A percentile compares a stretch with the other conserved stretches of the same genome.
Evolutionary conservation across 2,113 vertebrate genomes (phyloP).

Genomic region (Cisticola juncidis): DNA sequence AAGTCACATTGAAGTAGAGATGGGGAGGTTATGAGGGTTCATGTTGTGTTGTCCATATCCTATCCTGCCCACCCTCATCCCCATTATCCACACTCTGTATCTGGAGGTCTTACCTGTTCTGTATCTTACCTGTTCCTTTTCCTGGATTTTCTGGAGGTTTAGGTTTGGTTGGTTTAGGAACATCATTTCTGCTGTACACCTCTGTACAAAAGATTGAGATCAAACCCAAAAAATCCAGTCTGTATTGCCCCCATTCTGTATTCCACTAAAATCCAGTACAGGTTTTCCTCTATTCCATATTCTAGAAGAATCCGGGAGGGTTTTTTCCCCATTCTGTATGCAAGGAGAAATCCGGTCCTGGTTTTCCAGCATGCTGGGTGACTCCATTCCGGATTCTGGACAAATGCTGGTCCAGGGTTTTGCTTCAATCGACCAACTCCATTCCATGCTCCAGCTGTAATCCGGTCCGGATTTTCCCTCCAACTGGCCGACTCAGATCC

Average conservation of each 20-base stretch:
- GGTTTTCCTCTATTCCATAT: not conserved
- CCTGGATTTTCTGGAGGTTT: not conserved
- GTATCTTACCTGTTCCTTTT: not conserved
- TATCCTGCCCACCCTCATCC: not conserved
- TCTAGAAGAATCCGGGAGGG: too few species aligned
- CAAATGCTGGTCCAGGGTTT: too few species aligned
- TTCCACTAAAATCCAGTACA: not conserved
- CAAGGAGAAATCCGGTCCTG: too few species aligned
- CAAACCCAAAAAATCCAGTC: not conserved
- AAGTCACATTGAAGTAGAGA: not conserved
- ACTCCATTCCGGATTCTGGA: too few species aligned
- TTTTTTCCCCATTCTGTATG: too few species aligned
- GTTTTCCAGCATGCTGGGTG: too few species aligned
- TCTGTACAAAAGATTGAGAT: not conserved
- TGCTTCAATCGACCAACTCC: too few species aligned
- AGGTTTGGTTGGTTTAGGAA: not conserved
- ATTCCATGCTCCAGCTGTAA: too few species aligned
- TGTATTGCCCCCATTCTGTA: not conserved
- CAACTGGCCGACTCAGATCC: too few species aligned
- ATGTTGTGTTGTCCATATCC: not conserved
- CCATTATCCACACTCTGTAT: accelerated
- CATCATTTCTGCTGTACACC: not conserved
- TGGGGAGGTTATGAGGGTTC: not conserved
- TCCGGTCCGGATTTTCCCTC: too few species aligned
- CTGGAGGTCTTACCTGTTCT: not conserved